A percentile compares a stretch with the other conserved stretches of the same genome.
phyloP scores from a whole-genome alignment of 2,113 vertebrate genomes.

The Dissostichus mawsoni region DNA sequence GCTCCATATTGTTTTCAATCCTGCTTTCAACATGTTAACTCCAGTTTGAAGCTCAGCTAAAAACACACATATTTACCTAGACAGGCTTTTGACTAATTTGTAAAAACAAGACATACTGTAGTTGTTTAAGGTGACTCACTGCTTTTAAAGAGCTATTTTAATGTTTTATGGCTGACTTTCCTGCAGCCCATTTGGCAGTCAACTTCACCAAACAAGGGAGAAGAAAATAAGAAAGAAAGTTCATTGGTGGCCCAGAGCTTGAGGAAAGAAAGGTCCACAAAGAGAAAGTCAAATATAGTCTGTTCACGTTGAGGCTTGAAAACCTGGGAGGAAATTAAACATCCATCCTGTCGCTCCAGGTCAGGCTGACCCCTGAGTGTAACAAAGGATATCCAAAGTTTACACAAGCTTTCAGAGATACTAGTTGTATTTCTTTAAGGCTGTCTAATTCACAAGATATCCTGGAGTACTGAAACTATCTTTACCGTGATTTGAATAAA shows the following conservation, averaged over 20 bases:
- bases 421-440: background rate
- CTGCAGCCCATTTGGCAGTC: background rate
- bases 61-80: too few relatives aligned
- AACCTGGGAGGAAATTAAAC: conserved; percentile 24
- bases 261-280: background rate
- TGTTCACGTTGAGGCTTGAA: background rate
- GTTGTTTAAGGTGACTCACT: background rate
- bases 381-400: background rate
- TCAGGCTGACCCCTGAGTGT: conserved; percentile 9
- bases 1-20: too few relatives aligned
- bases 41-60: too few relatives aligned
- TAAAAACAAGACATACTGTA: too few relatives aligned
- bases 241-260: background rate
- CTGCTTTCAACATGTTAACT: too few relatives aligned
- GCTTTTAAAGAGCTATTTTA: background rate
- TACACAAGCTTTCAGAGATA: background rate
- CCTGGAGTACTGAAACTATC: background rate
- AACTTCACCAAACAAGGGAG: background rate
- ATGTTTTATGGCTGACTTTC: background rate
- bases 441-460: background rate
- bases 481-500: background rate
- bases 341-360: background rate
- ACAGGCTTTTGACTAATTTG: too few relatives aligned
- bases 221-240: background rate
- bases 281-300: background rate